phyloP scores from a whole-genome alignment of 2,888 invertebrate species.

The Agriopis leucophaearia region DNA sequence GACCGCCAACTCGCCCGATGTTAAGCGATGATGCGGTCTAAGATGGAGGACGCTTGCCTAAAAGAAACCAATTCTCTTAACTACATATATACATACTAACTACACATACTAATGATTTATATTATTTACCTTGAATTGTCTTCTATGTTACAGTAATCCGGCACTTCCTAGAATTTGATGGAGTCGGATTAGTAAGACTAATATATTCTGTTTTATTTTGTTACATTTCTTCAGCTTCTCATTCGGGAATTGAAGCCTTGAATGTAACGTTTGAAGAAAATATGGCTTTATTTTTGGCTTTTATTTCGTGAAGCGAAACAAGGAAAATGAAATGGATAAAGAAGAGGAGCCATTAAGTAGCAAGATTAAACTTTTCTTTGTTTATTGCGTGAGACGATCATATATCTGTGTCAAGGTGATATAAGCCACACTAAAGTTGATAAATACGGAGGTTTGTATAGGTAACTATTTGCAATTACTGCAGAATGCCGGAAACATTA shows the following conservation, averaged over 20 bases:
- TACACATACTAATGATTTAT: too few relatives aligned
- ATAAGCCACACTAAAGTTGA: not conserved
- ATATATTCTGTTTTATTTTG: too few relatives aligned
- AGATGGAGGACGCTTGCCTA: too few relatives aligned
- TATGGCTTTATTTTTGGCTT: constrained; percentile 12
- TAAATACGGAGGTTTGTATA: not conserved
- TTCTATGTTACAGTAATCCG: too few relatives aligned
- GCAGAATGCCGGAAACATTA: too few relatives aligned
- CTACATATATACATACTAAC: too few relatives aligned
- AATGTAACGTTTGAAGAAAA: constrained; percentile 5
- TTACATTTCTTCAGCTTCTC: constrained; percentile 4
- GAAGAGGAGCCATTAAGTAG: constrained; percentile 3
- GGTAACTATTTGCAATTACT: not conserved
- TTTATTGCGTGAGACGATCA: not conserved
- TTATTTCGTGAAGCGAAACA: constrained; percentile 13
- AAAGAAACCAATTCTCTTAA: too few relatives aligned
- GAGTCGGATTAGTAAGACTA: too few relatives aligned
- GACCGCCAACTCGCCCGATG: too few relatives aligned
- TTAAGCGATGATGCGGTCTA: too few relatives aligned
- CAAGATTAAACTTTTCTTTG: constrained; percentile 11
- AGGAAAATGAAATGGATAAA: not conserved
- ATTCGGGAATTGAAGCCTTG: not conserved
- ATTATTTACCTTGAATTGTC: too few relatives aligned
- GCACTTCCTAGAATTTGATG: too few relatives aligned
- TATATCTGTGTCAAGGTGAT: not conserved